phyloP scores from a whole-genome alignment of 53 echinoderm and acorn worm genomes.

The Antedon mediterranea region DNA sequence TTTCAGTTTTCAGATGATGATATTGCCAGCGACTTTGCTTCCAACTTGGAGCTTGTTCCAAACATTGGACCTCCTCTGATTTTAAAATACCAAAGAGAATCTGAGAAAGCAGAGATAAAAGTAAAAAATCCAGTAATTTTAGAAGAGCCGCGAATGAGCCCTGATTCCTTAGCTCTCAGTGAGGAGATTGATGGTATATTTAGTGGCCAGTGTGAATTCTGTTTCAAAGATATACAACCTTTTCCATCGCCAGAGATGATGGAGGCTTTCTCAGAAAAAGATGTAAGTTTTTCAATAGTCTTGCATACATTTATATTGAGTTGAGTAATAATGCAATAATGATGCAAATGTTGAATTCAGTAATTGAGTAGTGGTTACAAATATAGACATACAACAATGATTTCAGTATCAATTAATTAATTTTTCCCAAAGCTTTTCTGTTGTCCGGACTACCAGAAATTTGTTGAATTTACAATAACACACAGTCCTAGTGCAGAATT shows the following conservation, averaged over 20 bases:
- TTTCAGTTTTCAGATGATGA: conserved; percentile 49
- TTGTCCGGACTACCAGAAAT: conserved; percentile 70
- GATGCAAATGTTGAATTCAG: no score
- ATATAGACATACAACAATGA: not conserved
- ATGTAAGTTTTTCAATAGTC: conserved; percentile 45
- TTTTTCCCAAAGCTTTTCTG: conserved; percentile 58
- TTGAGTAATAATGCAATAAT: no score
- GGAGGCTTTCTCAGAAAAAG: conserved; percentile 40
- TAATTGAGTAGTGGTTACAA: no score
- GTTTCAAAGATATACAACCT: conserved; percentile 47
- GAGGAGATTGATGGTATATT: conserved; percentile 11
- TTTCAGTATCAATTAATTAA: not conserved
- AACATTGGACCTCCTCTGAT: conserved; percentile 89
- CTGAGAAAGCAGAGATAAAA: conserved; percentile 17
- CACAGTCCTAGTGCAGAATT: conserved; percentile 45
- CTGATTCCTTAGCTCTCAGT: not conserved
- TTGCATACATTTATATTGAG: no score
- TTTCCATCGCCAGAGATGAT: conserved; percentile 87
- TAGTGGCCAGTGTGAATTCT: conserved; percentile 70
- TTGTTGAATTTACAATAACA: conserved; percentile 77
- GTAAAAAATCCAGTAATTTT: conserved; percentile 6
- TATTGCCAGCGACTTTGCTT: not conserved
- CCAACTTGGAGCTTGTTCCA: conserved; percentile 34
- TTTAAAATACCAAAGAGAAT: conserved; percentile 89
- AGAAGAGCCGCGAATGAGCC: conserved; percentile 16